Evolutionary conservation across 2,888 invertebrate genomes (phyloP).

Genomic region (Dysmachus trigonus): DNA sequence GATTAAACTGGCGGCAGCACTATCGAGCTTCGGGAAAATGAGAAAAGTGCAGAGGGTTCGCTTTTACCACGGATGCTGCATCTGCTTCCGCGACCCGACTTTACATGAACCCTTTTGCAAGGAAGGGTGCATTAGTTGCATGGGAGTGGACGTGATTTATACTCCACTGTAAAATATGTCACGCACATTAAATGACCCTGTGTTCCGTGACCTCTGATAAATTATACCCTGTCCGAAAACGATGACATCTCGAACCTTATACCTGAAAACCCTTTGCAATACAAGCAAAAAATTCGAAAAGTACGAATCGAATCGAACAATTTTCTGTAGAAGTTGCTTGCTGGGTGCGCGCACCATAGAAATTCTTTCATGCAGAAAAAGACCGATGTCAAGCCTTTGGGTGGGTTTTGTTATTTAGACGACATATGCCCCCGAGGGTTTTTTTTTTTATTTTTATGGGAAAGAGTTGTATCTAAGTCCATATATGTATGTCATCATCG

Average conservation of each 20-base stretch:
- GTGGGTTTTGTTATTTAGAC: neutral
- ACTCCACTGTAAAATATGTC: neutral
- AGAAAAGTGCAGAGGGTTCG: neutral
- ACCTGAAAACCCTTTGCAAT: neutral
- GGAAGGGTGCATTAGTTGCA: neutral
- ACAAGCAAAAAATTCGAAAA: neutral
- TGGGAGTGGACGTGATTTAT: neutral
- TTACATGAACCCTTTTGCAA: too few species aligned
- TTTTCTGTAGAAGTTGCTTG: neutral
- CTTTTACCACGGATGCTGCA: neutral
- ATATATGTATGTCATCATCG: neutral
- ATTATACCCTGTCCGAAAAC: neutral
- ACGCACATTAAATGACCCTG: neutral
- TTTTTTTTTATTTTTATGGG: too few species aligned
- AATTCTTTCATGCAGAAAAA: neutral
- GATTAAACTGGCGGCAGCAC: neutral
- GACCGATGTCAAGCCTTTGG: neutral
- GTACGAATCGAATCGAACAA: neutral
- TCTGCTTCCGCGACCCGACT: neutral
- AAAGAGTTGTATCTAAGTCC: neutral
- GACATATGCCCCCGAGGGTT: neutral
- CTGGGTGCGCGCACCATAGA: neutral
- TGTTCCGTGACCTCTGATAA: neutral
- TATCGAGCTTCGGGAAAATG: neutral
- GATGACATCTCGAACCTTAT: neutral